Evolutionary conservation across 2,888 invertebrate genomes (phyloP), one percentile per base, ranked within the genome.

Genomic region (Pyrochroa serraticornis): DNA sequence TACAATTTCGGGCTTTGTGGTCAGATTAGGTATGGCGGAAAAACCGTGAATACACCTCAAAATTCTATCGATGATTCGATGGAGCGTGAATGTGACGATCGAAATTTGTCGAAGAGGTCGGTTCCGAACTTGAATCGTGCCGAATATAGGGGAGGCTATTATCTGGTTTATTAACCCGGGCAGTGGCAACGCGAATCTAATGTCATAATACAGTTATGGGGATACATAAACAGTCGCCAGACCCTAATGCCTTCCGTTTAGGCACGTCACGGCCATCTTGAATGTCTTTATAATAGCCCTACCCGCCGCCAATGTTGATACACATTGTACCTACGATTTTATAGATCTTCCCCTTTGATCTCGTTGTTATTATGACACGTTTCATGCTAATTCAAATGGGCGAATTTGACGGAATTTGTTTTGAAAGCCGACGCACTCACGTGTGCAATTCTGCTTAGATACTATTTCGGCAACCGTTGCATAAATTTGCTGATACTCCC

Each of bases 141-240:
- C 37, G 36, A 32, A 49, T 56, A 56, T 49, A 49, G 44, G 66
- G 69, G 63, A 68, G 62, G 65, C 71, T 72, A 74, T 74, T 72
- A 73, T 73, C 71, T 67, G 70, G 68, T 71, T 70, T 74, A 74
- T 74, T 72, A 74, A 73, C 68, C 65, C 63, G 65, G 69, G 65
- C 69, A 68, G 67, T 69, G 69, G 65, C 62, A 65, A 62, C 65
- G 69, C 65, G 69, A 71, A 70, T 72, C 71, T 72, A 71, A 74
- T 72, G 72, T 72, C 69, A 72, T 72, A 74, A 72, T 72, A 72
- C 64, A 70, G 71, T 71, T 71, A 70, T 71, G 70, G 64, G 22
- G 71, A 63, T 64, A 70, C 67, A 70, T 72, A 64, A 64, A 64
- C 60, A 64, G 51, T 55, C 55, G 57, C 49, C 54, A 37, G 47